phyloP scores from a whole-genome alignment of 2,888 invertebrate genomes.

The Drosophila borealis region DNA sequence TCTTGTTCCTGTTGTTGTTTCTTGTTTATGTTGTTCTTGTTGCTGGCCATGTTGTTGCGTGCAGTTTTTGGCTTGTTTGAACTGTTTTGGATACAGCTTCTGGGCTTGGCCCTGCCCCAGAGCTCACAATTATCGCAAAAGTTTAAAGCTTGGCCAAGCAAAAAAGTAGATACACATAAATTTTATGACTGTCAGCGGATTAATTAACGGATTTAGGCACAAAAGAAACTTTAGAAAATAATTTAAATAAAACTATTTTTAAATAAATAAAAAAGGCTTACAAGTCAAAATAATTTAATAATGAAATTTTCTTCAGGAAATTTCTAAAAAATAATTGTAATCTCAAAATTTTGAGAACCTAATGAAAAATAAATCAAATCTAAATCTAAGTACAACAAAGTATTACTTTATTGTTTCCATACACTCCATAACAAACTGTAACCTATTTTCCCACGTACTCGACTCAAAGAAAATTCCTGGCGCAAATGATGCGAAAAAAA shows the following conservation, averaged over 20 bases:
- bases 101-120: constrained; percentile 1
- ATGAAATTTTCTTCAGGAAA: too few relatives aligned
- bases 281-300: neutral
- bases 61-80: constrained; percentile 52
- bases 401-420: neutral
- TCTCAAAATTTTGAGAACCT: neutral
- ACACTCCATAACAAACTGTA: constrained; percentile 19
- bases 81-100: constrained; percentile 31
- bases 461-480: constrained; percentile 29
- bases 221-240: neutral
- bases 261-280: neutral
- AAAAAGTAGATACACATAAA: neutral
- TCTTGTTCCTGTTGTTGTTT: constrained; percentile 19
- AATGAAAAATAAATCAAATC: neutral
- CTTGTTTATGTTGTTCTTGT: constrained; percentile 24
- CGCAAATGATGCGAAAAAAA: constrained; percentile 48
- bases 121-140: constrained; percentile 12
- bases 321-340: too few relatives aligned
- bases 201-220: neutral
- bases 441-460: constrained; percentile 16
- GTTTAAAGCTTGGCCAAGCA: constrained; percentile 17
- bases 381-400: neutral
- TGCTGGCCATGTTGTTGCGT: constrained; percentile 47
- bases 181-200: constrained; percentile 13
- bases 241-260: neutral